Evolutionary conservation across 2,113 vertebrate species (phyloP).

Genomic region (Hipposideros armiger): DNA sequence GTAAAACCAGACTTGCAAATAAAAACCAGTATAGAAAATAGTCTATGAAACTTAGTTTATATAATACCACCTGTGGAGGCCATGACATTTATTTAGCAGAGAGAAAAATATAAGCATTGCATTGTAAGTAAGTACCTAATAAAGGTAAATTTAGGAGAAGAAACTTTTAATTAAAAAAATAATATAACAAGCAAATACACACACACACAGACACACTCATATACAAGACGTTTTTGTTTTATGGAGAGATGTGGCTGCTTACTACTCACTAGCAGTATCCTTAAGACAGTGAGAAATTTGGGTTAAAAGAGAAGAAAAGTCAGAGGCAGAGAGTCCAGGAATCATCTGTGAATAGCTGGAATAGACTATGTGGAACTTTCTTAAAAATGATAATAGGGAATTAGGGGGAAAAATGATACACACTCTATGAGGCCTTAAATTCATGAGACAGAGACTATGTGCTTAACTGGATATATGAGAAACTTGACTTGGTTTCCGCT

Average conservation of each 20-base stretch:
- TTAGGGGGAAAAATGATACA: neutral
- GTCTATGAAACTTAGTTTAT: neutral
- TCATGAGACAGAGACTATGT: neutral
- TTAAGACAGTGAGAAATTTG: neutral
- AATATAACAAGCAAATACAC: neutral
- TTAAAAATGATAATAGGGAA: neutral
- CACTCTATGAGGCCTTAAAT: neutral
- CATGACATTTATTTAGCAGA: neutral
- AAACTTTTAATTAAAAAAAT: neutral
- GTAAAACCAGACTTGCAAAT: neutral
- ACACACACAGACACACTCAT: neutral
- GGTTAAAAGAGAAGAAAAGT: neutral
- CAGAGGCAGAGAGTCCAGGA: neutral
- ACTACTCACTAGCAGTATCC: neutral
- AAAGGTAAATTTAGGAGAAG: neutral
- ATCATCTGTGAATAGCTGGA: neutral
- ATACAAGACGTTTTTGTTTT: neutral
- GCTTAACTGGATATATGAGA: neutral
- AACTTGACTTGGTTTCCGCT: neutral
- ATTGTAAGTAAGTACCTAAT: neutral
- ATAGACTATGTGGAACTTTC: neutral
- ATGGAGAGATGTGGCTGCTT: neutral
- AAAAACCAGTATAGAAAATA: neutral
- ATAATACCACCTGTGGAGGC: neutral
- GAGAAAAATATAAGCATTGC: neutral